Evolutionary conservation across 2,888 invertebrate genomes (phyloP).

Genomic region (Lochmaea crataegi): DNA sequence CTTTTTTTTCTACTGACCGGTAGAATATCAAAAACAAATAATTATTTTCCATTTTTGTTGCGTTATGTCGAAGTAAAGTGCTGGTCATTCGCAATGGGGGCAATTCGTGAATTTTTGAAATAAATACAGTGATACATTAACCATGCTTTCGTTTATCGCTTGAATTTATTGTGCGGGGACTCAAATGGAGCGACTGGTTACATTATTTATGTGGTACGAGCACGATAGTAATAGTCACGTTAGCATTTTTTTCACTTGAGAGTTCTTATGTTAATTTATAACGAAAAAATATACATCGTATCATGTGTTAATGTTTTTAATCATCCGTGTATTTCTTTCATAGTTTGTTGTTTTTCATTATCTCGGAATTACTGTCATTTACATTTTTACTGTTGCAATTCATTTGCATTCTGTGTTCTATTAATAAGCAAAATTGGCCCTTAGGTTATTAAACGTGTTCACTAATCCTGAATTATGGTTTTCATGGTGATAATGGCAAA

Average conservation of each 20-base stretch:
- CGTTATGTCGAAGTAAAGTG: constrained; percentile 32
- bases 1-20: background rate
- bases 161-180: constrained; percentile 60
- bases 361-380: constrained; percentile 13
- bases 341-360: background rate
- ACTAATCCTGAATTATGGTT: background rate
- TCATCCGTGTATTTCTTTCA: constrained; percentile 32
- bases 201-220: constrained; percentile 59
- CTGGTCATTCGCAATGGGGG: constrained; percentile 44
- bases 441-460: background rate
- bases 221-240: constrained; percentile 63
- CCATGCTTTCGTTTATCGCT: constrained; percentile 61
- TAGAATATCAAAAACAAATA: constrained; percentile 22
- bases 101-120: constrained; percentile 59
- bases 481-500: background rate
- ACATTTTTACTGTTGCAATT: constrained; percentile 14
- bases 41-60: constrained; percentile 33
- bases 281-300: constrained; percentile 49
- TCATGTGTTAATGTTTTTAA: constrained; percentile 47
- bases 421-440: background rate
- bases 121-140: constrained; percentile 58
- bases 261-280: constrained; percentile 56
- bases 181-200: constrained; percentile 58
- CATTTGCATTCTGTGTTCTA: constrained; percentile 13
- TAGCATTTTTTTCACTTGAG: constrained; percentile 53